Evolutionary conservation across 2,113 vertebrate genomes (phyloP).

Genomic region (Agapornis roseicollis): DNA sequence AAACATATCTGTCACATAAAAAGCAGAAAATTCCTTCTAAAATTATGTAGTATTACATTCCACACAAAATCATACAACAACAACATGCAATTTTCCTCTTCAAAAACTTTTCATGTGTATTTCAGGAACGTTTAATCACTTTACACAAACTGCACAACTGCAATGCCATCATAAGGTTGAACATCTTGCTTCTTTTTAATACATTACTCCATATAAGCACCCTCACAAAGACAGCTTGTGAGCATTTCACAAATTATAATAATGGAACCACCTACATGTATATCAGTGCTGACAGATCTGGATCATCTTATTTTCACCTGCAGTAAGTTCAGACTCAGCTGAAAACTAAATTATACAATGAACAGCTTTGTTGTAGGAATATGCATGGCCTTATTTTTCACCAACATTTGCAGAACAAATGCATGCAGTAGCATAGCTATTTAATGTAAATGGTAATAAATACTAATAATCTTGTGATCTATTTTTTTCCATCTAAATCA

Average conservation of each 20-base stretch:
- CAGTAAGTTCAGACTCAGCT: slow-evolving; percentile 71
- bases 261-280: slow-evolving; percentile 73
- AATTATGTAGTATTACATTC: slow-evolving; percentile 18
- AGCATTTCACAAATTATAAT: slow-evolving; percentile 76
- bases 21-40: slow-evolving; percentile 27
- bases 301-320: slow-evolving; percentile 80
- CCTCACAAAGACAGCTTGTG: slow-evolving; percentile 71
- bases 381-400: slow-evolving; percentile 68
- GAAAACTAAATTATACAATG: slow-evolving; percentile 76
- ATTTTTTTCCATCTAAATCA: background rate
- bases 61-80: background rate
- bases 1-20: slow-evolving; percentile 29
- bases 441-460: slow-evolving; percentile 48
- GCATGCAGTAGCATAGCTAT: slow-evolving; percentile 21
- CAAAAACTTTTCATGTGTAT: slow-evolving; percentile 28
- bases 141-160: slow-evolving; percentile 64
- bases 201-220: slow-evolving; percentile 69
- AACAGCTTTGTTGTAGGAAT: slow-evolving; percentile 73
- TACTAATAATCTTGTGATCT: background rate
- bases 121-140: slow-evolving; percentile 66
- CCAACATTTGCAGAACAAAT: slow-evolving; percentile 45
- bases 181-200: slow-evolving; percentile 71
- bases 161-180: slow-evolving; percentile 70
- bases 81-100: background rate
- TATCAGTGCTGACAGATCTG: slow-evolving; percentile 73